Evolutionary conservation across 2,888 invertebrate species (phyloP), one percentile per base, ranked within the genome.

Genomic region (Andrena dorsata): DNA sequence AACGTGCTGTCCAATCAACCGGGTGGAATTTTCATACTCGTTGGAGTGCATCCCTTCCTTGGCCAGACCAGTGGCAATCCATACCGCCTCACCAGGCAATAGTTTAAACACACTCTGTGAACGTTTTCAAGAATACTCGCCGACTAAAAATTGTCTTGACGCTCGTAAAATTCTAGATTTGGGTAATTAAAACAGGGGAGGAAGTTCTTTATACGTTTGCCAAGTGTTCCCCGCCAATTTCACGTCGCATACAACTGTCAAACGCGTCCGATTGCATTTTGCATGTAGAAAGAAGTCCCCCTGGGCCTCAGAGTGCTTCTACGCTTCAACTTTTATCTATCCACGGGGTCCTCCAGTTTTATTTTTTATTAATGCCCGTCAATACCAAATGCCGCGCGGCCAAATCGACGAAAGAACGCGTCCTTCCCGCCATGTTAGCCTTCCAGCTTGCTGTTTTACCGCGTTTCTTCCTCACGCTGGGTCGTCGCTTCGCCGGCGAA

Each of bases 241-340:
- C 7, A 2, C 4, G 20, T 35, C 32, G 61, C 32, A 8, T n/a
- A n/a, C 26, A 16, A 8, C n/a, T 60, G 32, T 26, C 16, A 30
- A 30, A 26, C 30, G 26, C 32, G 41, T 2, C n/a, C n/a, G 16
- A 35, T 63, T 20, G 35, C 23, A 2, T 63, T 41, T 41, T 2
- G 16, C 63, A 23, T 5, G 41, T 0, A 10, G 23, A 13, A 41
- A 70, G 49, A 51, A 60, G 58, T 61, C 47, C 26, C 47, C 26
- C 26, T 10, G 26, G 4, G 16, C 56, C 4, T 41, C 41, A 13
- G 41, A 26, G 16, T 28, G 16, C 4, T 8, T n/a, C 20, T 32
- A 51, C 47, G 56, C 65, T 66, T 83, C 74, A 80, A 84, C 73
- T 79, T 73, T 85, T 81, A 84, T 83, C 79, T 84, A 81, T 60